Evolutionary conservation across 2,797 vertebrate genomes (phyloP).

Genomic region (Urocyon cinereoargenteus): DNA sequence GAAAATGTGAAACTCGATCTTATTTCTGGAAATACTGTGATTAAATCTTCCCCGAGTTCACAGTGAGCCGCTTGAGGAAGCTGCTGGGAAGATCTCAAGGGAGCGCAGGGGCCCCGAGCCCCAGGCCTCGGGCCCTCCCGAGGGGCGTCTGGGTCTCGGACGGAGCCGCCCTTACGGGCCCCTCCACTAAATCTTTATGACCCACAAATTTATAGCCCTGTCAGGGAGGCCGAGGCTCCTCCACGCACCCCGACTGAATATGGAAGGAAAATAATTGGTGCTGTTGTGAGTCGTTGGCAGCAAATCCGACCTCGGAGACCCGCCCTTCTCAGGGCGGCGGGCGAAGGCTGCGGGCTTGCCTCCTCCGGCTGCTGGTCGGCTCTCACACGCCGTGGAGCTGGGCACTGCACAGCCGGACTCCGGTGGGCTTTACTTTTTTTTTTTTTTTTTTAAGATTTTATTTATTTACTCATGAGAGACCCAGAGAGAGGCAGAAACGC

Average conservation of each 20-base stretch:
- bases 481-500: too few relatives aligned
- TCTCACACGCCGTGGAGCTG: too few relatives aligned
- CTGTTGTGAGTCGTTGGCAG: constrained; percentile 74
- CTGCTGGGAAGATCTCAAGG: constrained; percentile 78
- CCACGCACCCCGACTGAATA: constrained; percentile 65
- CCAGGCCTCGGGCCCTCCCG: constrained; percentile 68
- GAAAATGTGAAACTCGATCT: constrained; percentile 62
- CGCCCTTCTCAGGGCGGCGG: constrained; percentile 71
- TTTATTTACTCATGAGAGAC: too few relatives aligned
- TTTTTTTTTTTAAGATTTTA: too few relatives aligned
- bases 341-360: constrained; percentile 52
- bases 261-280: constrained; percentile 78
- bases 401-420: too few relatives aligned
- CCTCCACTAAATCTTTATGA: constrained; percentile 82
- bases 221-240: constrained; percentile 58
- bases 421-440: too few relatives aligned
- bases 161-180: constrained; percentile 65
- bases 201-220: constrained; percentile 73
- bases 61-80: constrained; percentile 57
- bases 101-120: constrained; percentile 69
- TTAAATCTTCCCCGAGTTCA: constrained; percentile 79
- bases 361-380: too few relatives aligned
- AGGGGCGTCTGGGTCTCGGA: constrained; percentile 69
- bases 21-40: constrained; percentile 30
- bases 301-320: constrained; percentile 79